phyloP scores from a whole-genome alignment of 2,113 vertebrate genomes.

The Stegastes partitus region DNA sequence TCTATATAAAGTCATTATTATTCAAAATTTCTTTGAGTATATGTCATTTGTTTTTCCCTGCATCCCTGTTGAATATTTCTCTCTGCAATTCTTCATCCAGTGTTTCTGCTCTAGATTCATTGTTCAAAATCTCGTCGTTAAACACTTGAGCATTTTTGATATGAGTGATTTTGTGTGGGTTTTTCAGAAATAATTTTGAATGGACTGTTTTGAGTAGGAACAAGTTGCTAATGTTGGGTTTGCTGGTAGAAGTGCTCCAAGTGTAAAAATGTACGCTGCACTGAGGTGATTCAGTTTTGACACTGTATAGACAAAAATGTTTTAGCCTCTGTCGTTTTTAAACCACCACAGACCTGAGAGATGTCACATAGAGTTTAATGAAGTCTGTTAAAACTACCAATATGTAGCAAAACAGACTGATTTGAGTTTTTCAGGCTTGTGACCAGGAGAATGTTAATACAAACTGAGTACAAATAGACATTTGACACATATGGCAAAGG shows the following conservation, averaged over 20 bases:
- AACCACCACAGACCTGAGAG: too few relatives aligned
- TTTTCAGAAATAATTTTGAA: background rate
- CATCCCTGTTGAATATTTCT: background rate
- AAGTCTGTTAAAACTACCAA: too few relatives aligned
- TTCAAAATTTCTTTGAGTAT: background rate
- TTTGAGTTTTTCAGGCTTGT: too few relatives aligned
- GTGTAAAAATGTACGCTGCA: background rate
- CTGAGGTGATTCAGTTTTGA: background rate
- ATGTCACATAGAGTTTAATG: too few relatives aligned
- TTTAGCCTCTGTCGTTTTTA: too few relatives aligned
- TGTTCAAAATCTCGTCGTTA: conserved; percentile 12
- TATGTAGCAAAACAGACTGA: too few relatives aligned
- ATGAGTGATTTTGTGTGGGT: background rate
- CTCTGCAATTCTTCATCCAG: background rate
- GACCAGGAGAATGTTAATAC: too few relatives aligned
- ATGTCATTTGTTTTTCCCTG: background rate
- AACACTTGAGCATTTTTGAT: background rate
- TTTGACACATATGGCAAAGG: too few relatives aligned
- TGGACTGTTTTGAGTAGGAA: background rate
- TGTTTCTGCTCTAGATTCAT: background rate
- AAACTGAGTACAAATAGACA: too few relatives aligned
- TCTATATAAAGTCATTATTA: background rate
- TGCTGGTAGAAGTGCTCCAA: background rate
- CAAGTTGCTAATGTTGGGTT: background rate
- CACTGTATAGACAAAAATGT: background rate